phyloP scores from a whole-genome alignment of 2,113 vertebrate genomes.

The Nyctereutes procyonoides region DNA sequence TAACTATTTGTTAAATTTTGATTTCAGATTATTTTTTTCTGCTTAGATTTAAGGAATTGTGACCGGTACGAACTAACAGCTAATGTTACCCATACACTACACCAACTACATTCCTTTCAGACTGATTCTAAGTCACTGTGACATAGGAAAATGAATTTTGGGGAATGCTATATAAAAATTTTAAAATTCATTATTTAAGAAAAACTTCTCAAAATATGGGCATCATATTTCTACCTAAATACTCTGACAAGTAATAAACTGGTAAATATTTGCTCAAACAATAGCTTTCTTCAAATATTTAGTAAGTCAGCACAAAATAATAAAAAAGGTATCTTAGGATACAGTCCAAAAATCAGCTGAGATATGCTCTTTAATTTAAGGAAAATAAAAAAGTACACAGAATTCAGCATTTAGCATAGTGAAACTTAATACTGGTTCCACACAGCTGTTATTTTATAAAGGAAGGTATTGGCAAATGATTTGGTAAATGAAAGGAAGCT shows the following conservation, averaged over 20 bases:
- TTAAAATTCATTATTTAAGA: conserved; percentile 3
- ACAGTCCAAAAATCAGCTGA: not conserved
- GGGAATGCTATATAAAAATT: not conserved
- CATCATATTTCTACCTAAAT: conserved; percentile 7
- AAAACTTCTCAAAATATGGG: not conserved
- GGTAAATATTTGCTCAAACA: not conserved
- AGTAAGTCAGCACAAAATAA: conserved; percentile 6
- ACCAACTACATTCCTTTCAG: not conserved
- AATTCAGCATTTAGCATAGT: not conserved
- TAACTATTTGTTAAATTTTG: conserved; percentile 31
- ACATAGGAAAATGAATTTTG: not conserved
- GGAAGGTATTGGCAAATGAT: not conserved
- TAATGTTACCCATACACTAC: not conserved
- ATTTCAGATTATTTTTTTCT: conserved; percentile 50
- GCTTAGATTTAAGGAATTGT: conserved; percentile 16
- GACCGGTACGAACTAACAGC: not conserved
- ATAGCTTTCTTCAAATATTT: not conserved
- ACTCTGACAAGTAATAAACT: conserved; percentile 13
- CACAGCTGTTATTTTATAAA: not conserved
- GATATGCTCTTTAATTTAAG: not conserved
- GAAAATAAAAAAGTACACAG: not conserved
- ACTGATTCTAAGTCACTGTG: not conserved
- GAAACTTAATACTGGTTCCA: not conserved
- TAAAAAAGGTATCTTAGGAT: not conserved
- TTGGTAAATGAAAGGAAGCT: not conserved